Conservation (phyloP, 2,113 vertebrate genomes). For the Melozone crissalis region DNA sequence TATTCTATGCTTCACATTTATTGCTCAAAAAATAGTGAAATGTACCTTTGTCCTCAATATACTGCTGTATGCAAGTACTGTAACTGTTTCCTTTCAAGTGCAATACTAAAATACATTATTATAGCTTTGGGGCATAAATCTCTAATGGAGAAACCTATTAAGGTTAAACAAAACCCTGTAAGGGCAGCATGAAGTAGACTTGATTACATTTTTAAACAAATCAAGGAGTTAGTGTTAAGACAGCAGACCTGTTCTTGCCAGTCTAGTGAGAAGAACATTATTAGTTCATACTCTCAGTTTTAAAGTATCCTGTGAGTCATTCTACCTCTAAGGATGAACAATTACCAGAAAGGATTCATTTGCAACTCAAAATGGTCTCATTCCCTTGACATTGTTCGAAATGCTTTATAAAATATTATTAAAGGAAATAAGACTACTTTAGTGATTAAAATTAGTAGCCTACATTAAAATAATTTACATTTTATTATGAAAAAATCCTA, state of each 20-base stretch:
- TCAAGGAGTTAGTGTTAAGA: background rate
- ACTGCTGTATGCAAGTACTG: background rate
- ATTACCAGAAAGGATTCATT: background rate
- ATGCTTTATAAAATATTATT: background rate
- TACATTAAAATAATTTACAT: background rate
- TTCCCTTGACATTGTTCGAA: background rate
- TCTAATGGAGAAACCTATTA: background rate
- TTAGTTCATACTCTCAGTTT: background rate
- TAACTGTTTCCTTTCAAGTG: background rate
- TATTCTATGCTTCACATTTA: background rate
- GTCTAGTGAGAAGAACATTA: background rate
- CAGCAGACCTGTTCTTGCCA: background rate
- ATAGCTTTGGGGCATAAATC: background rate
- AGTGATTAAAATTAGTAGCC: background rate
- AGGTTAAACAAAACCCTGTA: background rate
- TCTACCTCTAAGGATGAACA: background rate
- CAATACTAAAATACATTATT: background rate
- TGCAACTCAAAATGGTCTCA: background rate
- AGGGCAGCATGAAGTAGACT: background rate
- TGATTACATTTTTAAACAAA: background rate
- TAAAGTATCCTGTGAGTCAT: background rate
- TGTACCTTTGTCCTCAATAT: background rate
- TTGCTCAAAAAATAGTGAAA: background rate
- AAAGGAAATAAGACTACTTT: background rate
- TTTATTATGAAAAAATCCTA: background rate